These are phyloP conservation scores for Semotilus atromaculatus DNA, from an alignment of 2,797 vertebrate genomes.

Conservation along the genomic window DNA sequence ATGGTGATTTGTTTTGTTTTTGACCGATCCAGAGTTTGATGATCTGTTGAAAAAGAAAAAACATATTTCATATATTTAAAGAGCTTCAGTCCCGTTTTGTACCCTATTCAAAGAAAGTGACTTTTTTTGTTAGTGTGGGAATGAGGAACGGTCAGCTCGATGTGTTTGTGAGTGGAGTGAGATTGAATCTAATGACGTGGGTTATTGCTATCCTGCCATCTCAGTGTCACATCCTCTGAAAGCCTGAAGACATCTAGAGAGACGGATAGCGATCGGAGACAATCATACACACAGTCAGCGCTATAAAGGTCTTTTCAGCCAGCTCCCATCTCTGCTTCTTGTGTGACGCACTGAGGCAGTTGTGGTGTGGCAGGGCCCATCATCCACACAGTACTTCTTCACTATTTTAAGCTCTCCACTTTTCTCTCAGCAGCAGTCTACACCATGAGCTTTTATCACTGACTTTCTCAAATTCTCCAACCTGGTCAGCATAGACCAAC, in stretches of 20 bases:
- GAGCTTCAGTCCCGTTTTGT: neutral
- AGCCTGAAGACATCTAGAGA: slow-evolving; percentile 42
- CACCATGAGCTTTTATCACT: slow-evolving; percentile 51
- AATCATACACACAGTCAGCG: slow-evolving; percentile 39
- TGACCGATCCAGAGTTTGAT: neutral
- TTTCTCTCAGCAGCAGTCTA: slow-evolving; percentile 53
- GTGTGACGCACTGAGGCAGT: slow-evolving; percentile 8
- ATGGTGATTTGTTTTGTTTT: neutral
- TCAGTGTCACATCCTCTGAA: slow-evolving; percentile 65
- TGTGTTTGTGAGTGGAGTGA: slow-evolving; percentile 41
- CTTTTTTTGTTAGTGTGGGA: slow-evolving; percentile 39
- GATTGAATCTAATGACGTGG: slow-evolving; percentile 76
- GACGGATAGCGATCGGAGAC: slow-evolving; percentile 54
- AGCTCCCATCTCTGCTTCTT: slow-evolving; percentile 48
- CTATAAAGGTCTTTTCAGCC: slow-evolving; percentile 67
- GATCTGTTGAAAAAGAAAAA: neutral
- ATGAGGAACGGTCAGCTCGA: neutral
- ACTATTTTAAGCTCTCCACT: slow-evolving; percentile 49
- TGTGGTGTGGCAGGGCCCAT: slow-evolving; percentile 38
- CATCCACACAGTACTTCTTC: slow-evolving; percentile 54
- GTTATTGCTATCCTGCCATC: slow-evolving; percentile 66
- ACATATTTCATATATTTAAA: neutral
- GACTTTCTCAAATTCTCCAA: slow-evolving; percentile 52
- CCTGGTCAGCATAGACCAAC: slow-evolving; percentile 56
- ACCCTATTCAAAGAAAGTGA: neutral